phyloP scores from a whole-genome alignment of 2,797 vertebrate genomes.

The Bovichtus diacanthus region DNA sequence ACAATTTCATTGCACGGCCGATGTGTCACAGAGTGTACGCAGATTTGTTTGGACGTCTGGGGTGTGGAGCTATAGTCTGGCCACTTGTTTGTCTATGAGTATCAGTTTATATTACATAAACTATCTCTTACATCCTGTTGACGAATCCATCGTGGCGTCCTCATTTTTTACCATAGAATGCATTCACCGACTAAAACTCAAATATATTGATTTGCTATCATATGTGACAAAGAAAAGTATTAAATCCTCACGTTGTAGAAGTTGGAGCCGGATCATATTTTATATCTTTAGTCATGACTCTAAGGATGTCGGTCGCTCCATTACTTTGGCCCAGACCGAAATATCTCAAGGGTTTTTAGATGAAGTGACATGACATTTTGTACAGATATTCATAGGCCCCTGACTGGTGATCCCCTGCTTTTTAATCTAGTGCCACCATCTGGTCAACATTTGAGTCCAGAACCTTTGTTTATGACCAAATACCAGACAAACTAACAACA shows the following conservation, averaged over 20 bases:
- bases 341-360: not conserved
- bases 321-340: not conserved
- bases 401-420: too few relatives aligned
- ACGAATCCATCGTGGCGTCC: conserved; percentile 32
- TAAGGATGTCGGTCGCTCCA: not conserved
- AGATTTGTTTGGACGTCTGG: conserved; percentile 70
- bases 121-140: conserved; percentile 57
- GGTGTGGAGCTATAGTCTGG: conserved; percentile 38
- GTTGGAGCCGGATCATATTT: not conserved
- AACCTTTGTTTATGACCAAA: not conserved
- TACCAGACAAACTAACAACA: not conserved
- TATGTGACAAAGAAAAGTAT: too few relatives aligned
- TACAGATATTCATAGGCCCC: not conserved
- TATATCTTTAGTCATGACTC: not conserved
- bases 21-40: conserved; percentile 44
- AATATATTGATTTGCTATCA: not conserved
- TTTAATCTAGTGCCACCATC: too few relatives aligned
- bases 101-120: conserved; percentile 63
- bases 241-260: too few relatives aligned
- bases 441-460: too few relatives aligned
- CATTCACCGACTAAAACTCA: not conserved
- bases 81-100: conserved; percentile 52
- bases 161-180: conserved; percentile 37
- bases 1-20: conserved; percentile 14
- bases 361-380: not conserved